These are phyloP conservation scores for Cephalotes varians DNA, from an alignment of 2,888 invertebrate genomes.

Conservation along the genomic window DNA sequence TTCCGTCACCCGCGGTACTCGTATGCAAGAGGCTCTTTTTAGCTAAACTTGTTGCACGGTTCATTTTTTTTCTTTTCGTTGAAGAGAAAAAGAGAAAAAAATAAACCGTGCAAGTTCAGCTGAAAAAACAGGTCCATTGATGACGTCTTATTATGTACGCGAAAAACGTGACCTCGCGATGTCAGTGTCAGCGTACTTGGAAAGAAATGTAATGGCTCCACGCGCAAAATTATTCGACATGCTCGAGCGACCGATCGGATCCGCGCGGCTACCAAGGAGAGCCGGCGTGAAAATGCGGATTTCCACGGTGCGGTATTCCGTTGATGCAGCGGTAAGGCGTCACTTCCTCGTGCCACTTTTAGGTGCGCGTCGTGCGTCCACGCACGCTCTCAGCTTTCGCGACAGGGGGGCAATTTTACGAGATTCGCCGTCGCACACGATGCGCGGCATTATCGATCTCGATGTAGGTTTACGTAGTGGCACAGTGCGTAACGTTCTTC, in stretches of 20 bases:
- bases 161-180: not conserved
- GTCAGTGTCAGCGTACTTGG: not conserved
- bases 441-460: not conserved
- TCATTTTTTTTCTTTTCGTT: no score
- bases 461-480: not conserved
- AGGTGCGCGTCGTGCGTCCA: not conserved
- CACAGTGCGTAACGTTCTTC: not conserved
- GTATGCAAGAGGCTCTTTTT: no score
- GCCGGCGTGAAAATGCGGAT: constrained; percentile 84
- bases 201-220: not conserved
- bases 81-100: no score
- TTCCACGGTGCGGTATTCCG: constrained; percentile 57
- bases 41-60: no score
- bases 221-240: constrained; percentile 34
- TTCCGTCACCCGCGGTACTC: not conserved
- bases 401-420: constrained; percentile 27
- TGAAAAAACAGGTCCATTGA: no score
- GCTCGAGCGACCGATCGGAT: constrained; percentile 39
- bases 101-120: no score
- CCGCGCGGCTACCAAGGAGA: constrained; percentile 34
- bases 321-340: not conserved
- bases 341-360: constrained; percentile 32
- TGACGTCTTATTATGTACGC: not conserved
- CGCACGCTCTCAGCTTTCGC: not conserved
- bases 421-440: not conserved